Conservation (phyloP, 2,797 vertebrate genomes). For the Lagodon rhomboides region DNA sequence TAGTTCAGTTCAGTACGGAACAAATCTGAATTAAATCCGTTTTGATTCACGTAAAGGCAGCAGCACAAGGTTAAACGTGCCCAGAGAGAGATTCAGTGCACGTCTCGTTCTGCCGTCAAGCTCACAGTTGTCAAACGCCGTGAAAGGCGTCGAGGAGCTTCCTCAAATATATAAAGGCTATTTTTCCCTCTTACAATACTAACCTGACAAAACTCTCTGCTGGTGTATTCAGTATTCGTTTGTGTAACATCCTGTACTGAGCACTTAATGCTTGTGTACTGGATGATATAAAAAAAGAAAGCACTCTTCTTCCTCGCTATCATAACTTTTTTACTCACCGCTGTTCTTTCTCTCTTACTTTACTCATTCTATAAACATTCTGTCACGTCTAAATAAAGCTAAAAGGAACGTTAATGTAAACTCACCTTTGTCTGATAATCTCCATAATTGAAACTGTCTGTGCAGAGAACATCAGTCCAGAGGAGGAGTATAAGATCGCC, state of each 20-base stretch:
- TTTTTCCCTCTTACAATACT: not conserved
- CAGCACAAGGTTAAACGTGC: not conserved
- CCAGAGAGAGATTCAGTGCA: not conserved
- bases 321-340: no score
- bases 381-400: not conserved
- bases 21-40: not conserved
- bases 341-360: not conserved
- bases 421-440: not conserved
- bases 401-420: not conserved
- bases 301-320: not conserved
- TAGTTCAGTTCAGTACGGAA: not conserved
- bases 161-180: no score
- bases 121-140: not conserved
- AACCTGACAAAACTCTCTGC: not conserved
- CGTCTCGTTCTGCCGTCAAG: no score
- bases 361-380: not conserved
- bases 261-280: not conserved
- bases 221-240: not conserved
- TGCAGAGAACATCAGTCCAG: constrained; percentile 97
- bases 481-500: constrained; percentile 99
- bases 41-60: not conserved
- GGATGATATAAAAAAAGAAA: not conserved
- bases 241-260: not conserved
- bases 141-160: not conserved
- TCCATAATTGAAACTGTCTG: constrained; percentile 33